Percentiles rank a stretch among this genome's conserved stretches.
Evolutionary conservation across 2,797 vertebrate genomes (phyloP).

Genomic region (Ambastaia sidthimunki): DNA sequence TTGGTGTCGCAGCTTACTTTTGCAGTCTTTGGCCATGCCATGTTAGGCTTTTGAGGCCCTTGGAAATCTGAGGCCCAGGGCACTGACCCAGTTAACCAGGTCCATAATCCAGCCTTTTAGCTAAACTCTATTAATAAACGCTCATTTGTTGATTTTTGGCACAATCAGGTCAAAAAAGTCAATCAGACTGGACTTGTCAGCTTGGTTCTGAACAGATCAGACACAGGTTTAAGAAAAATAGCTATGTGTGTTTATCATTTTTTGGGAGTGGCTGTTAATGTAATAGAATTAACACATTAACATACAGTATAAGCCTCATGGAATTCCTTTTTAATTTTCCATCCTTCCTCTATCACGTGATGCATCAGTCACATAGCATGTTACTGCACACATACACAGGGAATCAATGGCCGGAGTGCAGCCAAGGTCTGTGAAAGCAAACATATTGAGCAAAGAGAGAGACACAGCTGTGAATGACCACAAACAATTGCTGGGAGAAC

Average conservation of each 20-base stretch:
- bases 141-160: no score
- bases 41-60: no score
- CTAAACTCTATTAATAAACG: no score
- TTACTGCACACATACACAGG: conserved; percentile 50
- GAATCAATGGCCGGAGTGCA: conserved; percentile 50
- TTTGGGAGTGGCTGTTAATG: background rate
- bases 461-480: conserved; percentile 9
- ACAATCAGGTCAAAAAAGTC: no score
- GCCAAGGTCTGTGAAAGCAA: conserved; percentile 31
- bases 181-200: background rate
- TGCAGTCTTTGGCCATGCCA: no score
- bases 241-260: background rate
- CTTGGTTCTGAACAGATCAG: background rate
- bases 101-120: no score
- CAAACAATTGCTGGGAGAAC: conserved; percentile 18
- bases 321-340: conserved; percentile 1
- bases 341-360: conserved; percentile 1
- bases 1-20: no score
- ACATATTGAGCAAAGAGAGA: conserved; percentile 50
- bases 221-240: background rate
- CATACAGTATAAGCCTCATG: background rate
- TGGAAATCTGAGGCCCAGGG: no score
- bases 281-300: background rate
- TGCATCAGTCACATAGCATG: conserved; percentile 15
- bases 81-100: no score